Evolutionary conservation across 2,113 vertebrate species (phyloP).

Genomic region (Gambusia affinis): DNA sequence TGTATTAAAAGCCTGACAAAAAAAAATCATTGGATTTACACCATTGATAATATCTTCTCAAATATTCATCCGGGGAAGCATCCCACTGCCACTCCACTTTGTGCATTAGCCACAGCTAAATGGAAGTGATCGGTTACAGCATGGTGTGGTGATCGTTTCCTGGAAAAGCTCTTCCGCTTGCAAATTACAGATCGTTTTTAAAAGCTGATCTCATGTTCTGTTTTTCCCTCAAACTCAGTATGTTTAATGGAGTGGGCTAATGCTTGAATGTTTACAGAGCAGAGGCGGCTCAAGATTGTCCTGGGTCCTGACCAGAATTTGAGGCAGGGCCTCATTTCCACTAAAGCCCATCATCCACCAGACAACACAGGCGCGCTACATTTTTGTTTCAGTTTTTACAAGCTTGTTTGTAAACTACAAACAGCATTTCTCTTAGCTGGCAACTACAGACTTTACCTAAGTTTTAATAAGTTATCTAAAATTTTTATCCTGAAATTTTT

Average conservation of each 20-base stretch:
- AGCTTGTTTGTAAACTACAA: background rate
- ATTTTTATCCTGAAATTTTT: too few species aligned
- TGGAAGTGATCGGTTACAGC: constrained; percentile 42
- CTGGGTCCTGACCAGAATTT: too few species aligned
- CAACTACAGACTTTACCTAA: background rate
- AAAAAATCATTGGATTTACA: constrained; percentile 15
- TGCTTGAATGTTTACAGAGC: background rate
- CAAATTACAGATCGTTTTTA: constrained; percentile 49
- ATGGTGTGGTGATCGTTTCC: constrained; percentile 49
- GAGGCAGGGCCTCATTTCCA: too few species aligned
- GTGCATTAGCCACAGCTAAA: constrained; percentile 56
- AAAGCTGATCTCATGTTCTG: constrained; percentile 35
- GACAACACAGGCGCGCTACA: too few species aligned
- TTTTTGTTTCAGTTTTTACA: too few species aligned
- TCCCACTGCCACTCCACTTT: constrained; percentile 35
- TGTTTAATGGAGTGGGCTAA: constrained; percentile 9
- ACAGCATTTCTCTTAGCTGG: background rate
- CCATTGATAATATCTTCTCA: constrained; percentile 35
- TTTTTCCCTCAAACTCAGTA: background rate
- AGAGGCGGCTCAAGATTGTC: too few species aligned
- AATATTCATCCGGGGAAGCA: constrained; percentile 19
- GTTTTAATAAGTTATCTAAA: background rate
- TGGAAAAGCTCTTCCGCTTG: constrained; percentile 17
- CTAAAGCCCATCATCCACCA: too few species aligned
- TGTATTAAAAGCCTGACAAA: background rate